Evolutionary conservation across 2,888 invertebrate species (phyloP), one percentile per base, ranked within the genome.

Genomic region (Panorpa germanica): DNA sequence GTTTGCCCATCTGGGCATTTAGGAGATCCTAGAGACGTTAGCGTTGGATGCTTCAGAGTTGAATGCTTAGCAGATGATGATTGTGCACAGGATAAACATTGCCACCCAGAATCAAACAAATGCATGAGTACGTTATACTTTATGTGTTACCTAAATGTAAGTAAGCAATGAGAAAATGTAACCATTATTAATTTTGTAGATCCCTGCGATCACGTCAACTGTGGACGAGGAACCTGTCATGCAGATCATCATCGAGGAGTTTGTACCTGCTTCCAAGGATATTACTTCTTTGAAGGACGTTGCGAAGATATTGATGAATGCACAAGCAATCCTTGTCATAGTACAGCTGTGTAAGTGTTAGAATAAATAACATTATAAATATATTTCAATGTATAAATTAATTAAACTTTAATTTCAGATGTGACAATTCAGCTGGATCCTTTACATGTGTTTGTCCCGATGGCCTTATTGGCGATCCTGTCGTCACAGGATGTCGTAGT

Each of bases 251-350:
- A 88, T 45, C 60, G 64, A 44, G 68, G 71, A 3, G 43, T 65
- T 2, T 90, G 90, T 43, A 59, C 63, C 24, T 90, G 90, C 46
- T 62, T 70, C 41, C 53, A 65, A 30, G 88, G 88, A 20, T 88
- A 72, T 45, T 59, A 68, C 33, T 53, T 80, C 25, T 45, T 53
- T 17, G 67, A 67, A 28, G 70, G 68, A 31, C 59, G 62, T 31
- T 88, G 88, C 45, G 62, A 68, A 40, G 86, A 88, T 52, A 57
- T 82, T 27, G 67, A 90, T 43, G 88, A 88, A 55, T 90, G 90
- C 43, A 41, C 59, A 13, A 55, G 60, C 9, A 70, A 70, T 40
- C 85, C 86, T 23, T 90, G 88, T 43, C 82, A 85, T 41, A 46
- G 65, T 16, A 70, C 78, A 35, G 78, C 86, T 9, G 58, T 63